These are phyloP conservation scores for Cottus gobio DNA, from an alignment of 2,113 vertebrate genomes.

Conservation along the genomic window DNA sequence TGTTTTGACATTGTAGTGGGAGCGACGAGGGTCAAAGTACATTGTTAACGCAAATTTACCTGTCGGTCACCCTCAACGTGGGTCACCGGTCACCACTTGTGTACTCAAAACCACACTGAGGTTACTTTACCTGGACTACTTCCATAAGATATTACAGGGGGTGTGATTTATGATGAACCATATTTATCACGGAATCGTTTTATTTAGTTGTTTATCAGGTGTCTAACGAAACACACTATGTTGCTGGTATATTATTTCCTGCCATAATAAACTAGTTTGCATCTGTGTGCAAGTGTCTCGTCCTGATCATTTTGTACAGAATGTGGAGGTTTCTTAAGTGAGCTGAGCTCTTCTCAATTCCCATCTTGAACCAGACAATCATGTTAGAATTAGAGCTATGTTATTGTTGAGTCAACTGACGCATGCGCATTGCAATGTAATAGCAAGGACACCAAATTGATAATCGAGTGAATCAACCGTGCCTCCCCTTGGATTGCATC, in stretches of 20 bases:
- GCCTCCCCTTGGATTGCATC: slow-evolving; percentile 8
- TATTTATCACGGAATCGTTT: neutral
- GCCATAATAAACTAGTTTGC: neutral
- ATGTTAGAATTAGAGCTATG: neutral
- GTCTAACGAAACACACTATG: neutral
- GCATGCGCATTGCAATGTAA: slow-evolving; percentile 23
- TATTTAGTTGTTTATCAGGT: neutral
- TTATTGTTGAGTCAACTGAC: neutral
- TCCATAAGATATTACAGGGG: neutral
- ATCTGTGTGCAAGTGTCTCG: neutral
- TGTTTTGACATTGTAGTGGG: slow-evolving; percentile 69
- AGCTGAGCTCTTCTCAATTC: neutral
- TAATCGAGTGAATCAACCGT: slow-evolving; percentile 27
- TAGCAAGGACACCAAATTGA: slow-evolving; percentile 64
- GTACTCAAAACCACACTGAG: neutral
- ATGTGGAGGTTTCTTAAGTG: too few species aligned
- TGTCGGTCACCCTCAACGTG: neutral
- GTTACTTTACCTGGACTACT: neutral
- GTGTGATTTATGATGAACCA: neutral
- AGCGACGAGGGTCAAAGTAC: slow-evolving; percentile 45
- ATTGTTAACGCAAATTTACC: neutral
- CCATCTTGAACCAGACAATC: neutral
- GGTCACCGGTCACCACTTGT: neutral
- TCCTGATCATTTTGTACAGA: neutral
- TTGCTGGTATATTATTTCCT: neutral